phyloP scores from a whole-genome alignment of 2,888 invertebrate species.

The Drosophila sordidapex region DNA sequence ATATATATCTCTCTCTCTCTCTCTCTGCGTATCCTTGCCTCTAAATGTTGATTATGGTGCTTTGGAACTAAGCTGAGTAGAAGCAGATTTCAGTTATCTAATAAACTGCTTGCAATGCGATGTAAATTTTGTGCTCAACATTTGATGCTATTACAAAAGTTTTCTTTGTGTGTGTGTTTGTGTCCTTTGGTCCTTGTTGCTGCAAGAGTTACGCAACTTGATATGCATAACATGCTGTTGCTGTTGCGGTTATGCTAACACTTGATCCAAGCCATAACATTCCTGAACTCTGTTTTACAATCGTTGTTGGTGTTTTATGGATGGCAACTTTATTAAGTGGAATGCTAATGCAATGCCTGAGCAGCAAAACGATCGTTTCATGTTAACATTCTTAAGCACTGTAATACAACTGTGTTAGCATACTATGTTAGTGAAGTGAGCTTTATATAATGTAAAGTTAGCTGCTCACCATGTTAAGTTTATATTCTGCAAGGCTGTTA shows the following conservation, averaged over 20 bases:
- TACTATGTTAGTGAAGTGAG: no score
- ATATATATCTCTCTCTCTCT: not conserved
- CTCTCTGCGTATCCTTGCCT: not conserved
- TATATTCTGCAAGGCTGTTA: not conserved
- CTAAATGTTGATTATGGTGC: slow-evolving; percentile 47
- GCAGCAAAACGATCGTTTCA: not conserved
- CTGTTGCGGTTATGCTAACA: not conserved
- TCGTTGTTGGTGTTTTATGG: not conserved
- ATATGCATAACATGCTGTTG: not conserved
- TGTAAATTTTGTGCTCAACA: slow-evolving; percentile 10
- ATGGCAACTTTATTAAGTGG: not conserved
- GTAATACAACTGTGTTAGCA: not conserved
- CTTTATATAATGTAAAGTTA: not conserved
- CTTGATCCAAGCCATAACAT: slow-evolving; percentile 2
- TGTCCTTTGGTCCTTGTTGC: slow-evolving; percentile 8
- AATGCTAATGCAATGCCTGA: not conserved
- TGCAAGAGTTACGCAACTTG: slow-evolving; percentile 7
- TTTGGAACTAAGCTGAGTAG: slow-evolving; percentile 13
- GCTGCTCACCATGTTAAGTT: not conserved
- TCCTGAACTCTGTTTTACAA: not conserved
- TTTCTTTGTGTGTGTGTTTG: not conserved
- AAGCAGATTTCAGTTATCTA: slow-evolving; percentile 56
- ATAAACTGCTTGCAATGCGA: slow-evolving; percentile 47
- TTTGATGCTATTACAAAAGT: slow-evolving; percentile 31
- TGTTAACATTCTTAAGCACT: not conserved